Evolutionary conservation across 2,113 vertebrate genomes (phyloP).

Genomic region (Ochotona princeps): DNA sequence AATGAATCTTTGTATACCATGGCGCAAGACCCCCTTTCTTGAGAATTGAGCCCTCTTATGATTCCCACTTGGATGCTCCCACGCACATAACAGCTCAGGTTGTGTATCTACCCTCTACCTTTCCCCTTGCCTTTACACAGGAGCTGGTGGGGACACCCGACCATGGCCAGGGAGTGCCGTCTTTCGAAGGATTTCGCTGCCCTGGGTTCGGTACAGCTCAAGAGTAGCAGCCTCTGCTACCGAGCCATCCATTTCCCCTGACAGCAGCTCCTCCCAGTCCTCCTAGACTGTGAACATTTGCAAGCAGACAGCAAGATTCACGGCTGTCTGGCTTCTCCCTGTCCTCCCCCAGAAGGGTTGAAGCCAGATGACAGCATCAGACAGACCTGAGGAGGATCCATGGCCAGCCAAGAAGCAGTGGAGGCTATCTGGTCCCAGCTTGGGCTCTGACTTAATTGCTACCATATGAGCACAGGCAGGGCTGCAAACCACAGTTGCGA

Average conservation of each 20-base stretch:
- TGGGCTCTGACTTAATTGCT: constrained; percentile 51
- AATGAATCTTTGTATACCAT: background rate
- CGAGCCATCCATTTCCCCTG: constrained; percentile 49
- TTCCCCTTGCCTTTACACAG: no score
- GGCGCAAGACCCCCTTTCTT: background rate
- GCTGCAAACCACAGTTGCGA: background rate
- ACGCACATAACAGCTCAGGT: background rate
- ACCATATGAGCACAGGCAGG: constrained; percentile 56
- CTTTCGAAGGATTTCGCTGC: constrained; percentile 31
- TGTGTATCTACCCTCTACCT: background rate
- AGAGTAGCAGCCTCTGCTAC: constrained; percentile 48
- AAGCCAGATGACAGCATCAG: constrained; percentile 68
- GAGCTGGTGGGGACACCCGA: background rate
- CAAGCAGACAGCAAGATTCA: constrained; percentile 73
- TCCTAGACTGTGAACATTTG: constrained; percentile 30
- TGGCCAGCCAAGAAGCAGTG: constrained; percentile 24
- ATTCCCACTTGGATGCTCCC: no score
- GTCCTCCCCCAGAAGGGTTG: constrained; percentile 63
- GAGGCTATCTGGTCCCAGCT: constrained; percentile 35
- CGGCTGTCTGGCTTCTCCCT: constrained; percentile 60
- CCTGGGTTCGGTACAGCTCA: background rate
- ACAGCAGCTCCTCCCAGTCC: constrained; percentile 21
- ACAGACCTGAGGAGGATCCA: constrained; percentile 45
- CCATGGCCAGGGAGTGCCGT: background rate
- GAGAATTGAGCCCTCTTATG: background rate